These are phyloP conservation scores for Solea senegalensis DNA, from an alignment of 2,113 vertebrate species.

Conservation along the genomic window DNA sequence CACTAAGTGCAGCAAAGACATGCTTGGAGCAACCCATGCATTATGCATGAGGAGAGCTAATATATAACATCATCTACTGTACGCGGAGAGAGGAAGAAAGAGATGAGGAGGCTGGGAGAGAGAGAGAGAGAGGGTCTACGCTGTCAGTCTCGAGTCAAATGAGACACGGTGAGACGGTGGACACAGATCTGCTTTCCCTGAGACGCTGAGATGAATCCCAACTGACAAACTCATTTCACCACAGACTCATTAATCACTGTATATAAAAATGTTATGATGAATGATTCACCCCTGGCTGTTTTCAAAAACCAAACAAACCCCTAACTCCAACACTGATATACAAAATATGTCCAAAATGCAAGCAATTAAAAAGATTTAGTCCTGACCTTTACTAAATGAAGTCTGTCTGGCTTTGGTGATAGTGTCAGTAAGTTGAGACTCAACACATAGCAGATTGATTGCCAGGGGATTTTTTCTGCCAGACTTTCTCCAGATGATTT, in stretches of 20 bases:
- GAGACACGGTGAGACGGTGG: slow-evolving; percentile 39
- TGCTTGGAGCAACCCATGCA: slow-evolving; percentile 35
- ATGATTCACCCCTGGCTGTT: neutral
- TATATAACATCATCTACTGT: slow-evolving; percentile 35
- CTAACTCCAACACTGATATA: neutral
- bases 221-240: neutral
- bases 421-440: too few relatives aligned
- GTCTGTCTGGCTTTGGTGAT: neutral
- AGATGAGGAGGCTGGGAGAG: neutral
- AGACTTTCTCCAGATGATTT: too few relatives aligned
- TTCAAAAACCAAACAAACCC: neutral
- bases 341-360: neutral
- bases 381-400: slow-evolving; percentile 7
- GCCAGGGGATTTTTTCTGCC: too few relatives aligned
- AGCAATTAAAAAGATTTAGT: neutral
- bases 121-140: neutral
- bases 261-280: slow-evolving; percentile 8
- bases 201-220: neutral
- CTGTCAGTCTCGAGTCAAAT: slow-evolving; percentile 12
- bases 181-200: slow-evolving; percentile 13
- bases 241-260: slow-evolving; percentile 13
- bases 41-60: slow-evolving; percentile 46
- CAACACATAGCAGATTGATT: too few relatives aligned
- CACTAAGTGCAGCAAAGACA: slow-evolving; percentile 30
- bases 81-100: slow-evolving; percentile 3